Percentiles rank a stretch among this genome's conserved stretches.
Conservation (phyloP, 1,140 invertebrate species). For the Prorops nasuta region DNA sequence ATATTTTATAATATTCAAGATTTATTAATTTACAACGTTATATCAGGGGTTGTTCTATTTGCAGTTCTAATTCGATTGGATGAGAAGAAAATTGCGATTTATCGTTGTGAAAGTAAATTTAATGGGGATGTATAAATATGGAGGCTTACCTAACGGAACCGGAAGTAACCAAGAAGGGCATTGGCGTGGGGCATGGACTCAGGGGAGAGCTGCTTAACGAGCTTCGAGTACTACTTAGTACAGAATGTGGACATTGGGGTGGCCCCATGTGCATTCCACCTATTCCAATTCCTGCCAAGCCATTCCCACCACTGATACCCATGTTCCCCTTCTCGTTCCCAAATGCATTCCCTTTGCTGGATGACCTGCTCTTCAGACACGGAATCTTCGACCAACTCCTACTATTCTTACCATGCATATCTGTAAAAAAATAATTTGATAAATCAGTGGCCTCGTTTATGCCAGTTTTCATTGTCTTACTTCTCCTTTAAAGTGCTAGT, state of each 20-base stretch:
- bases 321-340: slow-evolving; percentile 30
- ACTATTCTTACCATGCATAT: slow-evolving; percentile 39
- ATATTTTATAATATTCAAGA: no score
- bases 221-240: slow-evolving; percentile 64
- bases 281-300: slow-evolving; percentile 35
- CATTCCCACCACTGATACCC: slow-evolving; percentile 22
- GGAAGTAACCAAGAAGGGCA: slow-evolving; percentile 70
- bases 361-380: slow-evolving; percentile 36
- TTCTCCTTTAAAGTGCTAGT: no score
- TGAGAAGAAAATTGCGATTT: no score
- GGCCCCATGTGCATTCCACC: slow-evolving; percentile 59
- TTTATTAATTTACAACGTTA: no score
- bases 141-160: slow-evolving; percentile 68
- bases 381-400: slow-evolving; percentile 47
- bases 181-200: slow-evolving; percentile 69
- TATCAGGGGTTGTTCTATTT: no score
- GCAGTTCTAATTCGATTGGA: no score
- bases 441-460: no score
- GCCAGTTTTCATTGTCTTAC: no score
- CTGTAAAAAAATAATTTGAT: slow-evolving; percentile 16
- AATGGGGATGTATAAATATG: background rate
- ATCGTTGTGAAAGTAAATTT: no score
- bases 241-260: slow-evolving; percentile 69
- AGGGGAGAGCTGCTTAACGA: slow-evolving; percentile 62
- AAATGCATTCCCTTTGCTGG: slow-evolving; percentile 22